A percentile compares a stretch with the other conserved stretches of the same genome.
phyloP scores from a whole-genome alignment of 2,888 invertebrate species.

The Leucoptera coffeella region DNA sequence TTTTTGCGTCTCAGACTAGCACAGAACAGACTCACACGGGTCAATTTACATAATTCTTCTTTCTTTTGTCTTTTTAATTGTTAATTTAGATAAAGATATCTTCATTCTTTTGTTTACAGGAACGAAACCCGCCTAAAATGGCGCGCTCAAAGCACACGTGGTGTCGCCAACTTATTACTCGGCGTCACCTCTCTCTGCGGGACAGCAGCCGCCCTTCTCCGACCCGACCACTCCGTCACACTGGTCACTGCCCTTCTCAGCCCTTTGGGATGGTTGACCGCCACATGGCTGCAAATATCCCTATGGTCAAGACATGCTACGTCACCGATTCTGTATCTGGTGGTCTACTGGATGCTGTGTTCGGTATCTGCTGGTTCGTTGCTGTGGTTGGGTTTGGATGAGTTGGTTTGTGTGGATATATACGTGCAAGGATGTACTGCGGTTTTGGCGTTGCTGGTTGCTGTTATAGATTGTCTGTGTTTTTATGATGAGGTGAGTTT shows the following conservation, averaged over 20 bases:
- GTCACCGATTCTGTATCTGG: slow-evolving; percentile 35
- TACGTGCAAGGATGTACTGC: slow-evolving; percentile 22
- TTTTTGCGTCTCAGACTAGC: too few relatives aligned
- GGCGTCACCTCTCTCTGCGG: slow-evolving; percentile 24
- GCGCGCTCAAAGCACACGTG: slow-evolving; percentile 32
- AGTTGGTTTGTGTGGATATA: slow-evolving; percentile 22
- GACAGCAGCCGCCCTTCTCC: slow-evolving; percentile 21
- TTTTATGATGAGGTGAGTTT: slow-evolving; percentile 38
- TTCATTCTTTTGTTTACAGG: slow-evolving; percentile 10
- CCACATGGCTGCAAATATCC: slow-evolving; percentile 28
- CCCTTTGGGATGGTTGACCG: slow-evolving; percentile 33
- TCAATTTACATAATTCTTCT: too few relatives aligned
- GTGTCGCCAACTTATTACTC: slow-evolving; percentile 21
- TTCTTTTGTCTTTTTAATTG: too few relatives aligned
- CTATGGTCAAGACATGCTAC: slow-evolving; percentile 30
- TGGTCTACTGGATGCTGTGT: slow-evolving; percentile 35
- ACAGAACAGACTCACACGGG: too few relatives aligned
- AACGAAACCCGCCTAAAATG: slow-evolving; percentile 13
- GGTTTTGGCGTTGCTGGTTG: slow-evolving; percentile 19
- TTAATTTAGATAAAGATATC: too few relatives aligned
- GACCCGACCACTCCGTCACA: slow-evolving; percentile 18
- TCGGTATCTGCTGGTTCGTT: slow-evolving; percentile 21
- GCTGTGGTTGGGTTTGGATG: slow-evolving; percentile 15
- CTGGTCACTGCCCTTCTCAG: slow-evolving; percentile 24
- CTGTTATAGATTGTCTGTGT: slow-evolving; percentile 27